phyloP scores from a whole-genome alignment of 2,113 vertebrate species.

The Oryzias curvinotus region DNA sequence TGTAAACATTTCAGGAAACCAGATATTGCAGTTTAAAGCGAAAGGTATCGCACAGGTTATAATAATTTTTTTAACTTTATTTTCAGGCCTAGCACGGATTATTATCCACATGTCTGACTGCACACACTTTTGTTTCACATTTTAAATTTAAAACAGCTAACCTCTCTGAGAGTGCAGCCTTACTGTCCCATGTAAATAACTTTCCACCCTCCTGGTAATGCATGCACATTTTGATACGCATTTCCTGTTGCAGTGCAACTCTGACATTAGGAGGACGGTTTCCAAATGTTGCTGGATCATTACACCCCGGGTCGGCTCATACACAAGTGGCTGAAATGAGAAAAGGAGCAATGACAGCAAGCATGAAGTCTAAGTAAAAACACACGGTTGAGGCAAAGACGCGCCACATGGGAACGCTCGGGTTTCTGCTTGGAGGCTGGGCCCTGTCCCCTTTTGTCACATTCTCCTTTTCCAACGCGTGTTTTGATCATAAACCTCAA shows the following conservation, averaged over 20 bases:
- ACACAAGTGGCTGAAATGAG: not conserved
- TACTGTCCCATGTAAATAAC: conserved; percentile 50
- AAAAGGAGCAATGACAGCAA: conserved; percentile 7
- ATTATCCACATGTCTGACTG: conserved; percentile 46
- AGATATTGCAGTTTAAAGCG: no score
- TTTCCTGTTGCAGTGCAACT: conserved; percentile 3
- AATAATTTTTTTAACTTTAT: no score
- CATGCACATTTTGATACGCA: conserved; percentile 27
- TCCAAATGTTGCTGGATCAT: not conserved
- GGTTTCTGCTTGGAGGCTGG: conserved; percentile 33
- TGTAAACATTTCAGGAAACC: no score
- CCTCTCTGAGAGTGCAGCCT: conserved; percentile 50
- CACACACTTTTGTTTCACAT: conserved; percentile 48
- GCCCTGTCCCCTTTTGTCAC: conserved; percentile 35
- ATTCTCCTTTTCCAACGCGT: conserved; percentile 59
- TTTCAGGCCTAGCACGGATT: conserved; percentile 36
- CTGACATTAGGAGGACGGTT: not conserved
- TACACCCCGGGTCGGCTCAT: not conserved
- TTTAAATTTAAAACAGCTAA: conserved; percentile 53
- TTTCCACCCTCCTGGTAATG: conserved; percentile 16
- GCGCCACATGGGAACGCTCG: conserved; percentile 30
- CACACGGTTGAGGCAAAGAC: conserved; percentile 13
- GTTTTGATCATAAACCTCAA: conserved; percentile 63
- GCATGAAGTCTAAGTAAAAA: conserved; percentile 24
- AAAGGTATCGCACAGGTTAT: no score